Evolutionary conservation across 2,113 vertebrate species (phyloP).

Genomic region (Todiramphus saurophagus): DNA sequence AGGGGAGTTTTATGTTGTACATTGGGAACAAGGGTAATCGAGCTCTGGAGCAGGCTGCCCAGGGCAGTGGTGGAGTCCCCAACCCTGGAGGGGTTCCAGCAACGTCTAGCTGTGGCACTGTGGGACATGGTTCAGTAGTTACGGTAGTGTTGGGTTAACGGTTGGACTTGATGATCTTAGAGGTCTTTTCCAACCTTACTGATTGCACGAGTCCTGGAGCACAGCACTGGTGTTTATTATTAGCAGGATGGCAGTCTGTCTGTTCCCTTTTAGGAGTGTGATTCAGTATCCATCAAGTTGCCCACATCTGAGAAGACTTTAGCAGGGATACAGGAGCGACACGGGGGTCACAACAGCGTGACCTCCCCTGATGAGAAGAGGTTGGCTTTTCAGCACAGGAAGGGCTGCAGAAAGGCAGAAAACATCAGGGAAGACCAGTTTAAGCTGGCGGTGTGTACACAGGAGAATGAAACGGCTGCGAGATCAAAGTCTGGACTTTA

Average conservation of each 20-base stretch:
- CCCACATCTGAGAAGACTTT: background rate
- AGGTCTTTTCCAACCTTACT: no score
- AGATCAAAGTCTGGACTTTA: conserved; percentile 10
- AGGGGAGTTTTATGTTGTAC: no score
- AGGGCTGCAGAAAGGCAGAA: background rate
- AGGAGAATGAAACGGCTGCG: background rate
- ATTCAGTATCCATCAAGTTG: background rate
- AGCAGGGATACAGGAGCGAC: background rate
- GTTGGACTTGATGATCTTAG: no score
- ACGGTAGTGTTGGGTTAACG: no score
- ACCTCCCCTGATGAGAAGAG: background rate
- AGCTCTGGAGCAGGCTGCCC: no score
- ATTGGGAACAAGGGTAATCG: no score
- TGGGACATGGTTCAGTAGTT: no score
- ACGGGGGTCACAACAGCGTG: background rate
- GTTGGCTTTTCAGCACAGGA: background rate
- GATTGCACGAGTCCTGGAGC: background rate
- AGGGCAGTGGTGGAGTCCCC: no score
- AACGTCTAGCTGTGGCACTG: no score
- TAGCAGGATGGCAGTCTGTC: background rate
- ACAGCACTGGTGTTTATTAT: background rate
- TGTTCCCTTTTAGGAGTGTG: rapidly evolving
- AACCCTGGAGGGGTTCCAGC: no score
- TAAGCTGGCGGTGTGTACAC: background rate
- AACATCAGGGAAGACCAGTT: background rate